Percentiles rank a stretch among this genome's conserved stretches.
Evolutionary conservation across 2,113 vertebrate genomes (phyloP).

Genomic region (Verasper variegatus): DNA sequence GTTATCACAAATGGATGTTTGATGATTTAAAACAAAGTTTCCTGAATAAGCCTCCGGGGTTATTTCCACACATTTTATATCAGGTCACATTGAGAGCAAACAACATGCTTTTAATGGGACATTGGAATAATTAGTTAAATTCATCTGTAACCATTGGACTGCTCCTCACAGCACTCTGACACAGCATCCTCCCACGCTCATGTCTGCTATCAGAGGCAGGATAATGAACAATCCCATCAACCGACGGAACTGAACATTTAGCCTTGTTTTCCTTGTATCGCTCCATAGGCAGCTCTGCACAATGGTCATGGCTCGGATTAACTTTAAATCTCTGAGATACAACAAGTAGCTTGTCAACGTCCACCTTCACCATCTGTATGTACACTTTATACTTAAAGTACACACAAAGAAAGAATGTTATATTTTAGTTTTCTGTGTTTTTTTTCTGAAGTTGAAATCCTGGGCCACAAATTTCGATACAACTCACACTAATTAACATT

Average conservation of each 20-base stretch:
- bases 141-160: slow-evolving; percentile 32
- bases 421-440: not conserved
- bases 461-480: too few species aligned
- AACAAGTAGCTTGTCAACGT: not conserved
- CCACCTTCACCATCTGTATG: not conserved
- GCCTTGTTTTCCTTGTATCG: slow-evolving; percentile 22
- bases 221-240: slow-evolving; percentile 59
- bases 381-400: not conserved
- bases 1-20: slow-evolving; percentile 58
- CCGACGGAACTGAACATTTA: slow-evolving; percentile 35
- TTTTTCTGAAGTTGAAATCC: too few species aligned
- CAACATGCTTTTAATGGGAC: slow-evolving; percentile 55
- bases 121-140: slow-evolving; percentile 62
- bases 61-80: slow-evolving; percentile 32
- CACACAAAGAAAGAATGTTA: not conserved
- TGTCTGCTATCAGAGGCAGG: slow-evolving; percentile 46
- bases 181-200: slow-evolving; percentile 62
- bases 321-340: not conserved
- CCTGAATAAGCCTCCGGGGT: slow-evolving; percentile 28
- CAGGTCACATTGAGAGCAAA: slow-evolving; percentile 40
- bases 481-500: too few species aligned
- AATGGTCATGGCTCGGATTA: slow-evolving; percentile 13
- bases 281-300: not conserved
- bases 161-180: slow-evolving; percentile 43
- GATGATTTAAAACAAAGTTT: slow-evolving; percentile 45